Conservation (phyloP, 1,140 invertebrate genomes). For the Drosophila carrolli region DNA sequence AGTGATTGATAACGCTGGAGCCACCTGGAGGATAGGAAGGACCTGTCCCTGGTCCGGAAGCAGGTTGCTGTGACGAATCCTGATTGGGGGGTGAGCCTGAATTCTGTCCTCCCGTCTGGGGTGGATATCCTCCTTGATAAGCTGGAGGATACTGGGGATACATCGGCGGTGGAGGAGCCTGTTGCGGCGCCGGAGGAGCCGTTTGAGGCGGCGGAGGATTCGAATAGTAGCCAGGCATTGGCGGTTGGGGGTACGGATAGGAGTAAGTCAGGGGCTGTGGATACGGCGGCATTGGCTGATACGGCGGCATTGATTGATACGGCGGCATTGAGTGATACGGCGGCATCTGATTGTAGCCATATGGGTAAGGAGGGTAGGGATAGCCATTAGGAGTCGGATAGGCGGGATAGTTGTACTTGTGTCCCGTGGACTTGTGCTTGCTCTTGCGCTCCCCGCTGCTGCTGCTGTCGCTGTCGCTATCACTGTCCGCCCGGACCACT, state of each 20-base stretch:
- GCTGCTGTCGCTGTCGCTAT: conserved; percentile 39
- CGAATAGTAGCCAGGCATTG: conserved; percentile 14
- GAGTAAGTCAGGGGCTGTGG: too few relatives aligned
- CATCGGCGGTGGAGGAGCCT: conserved; percentile 6
- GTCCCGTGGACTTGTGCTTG: conserved; percentile 8
- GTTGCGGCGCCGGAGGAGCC: conserved; percentile 2
- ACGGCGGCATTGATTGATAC: conserved; percentile 11
- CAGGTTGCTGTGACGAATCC: background rate
- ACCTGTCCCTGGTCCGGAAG: conserved; percentile 4
- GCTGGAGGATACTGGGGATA: conserved; percentile 6
- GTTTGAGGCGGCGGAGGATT: background rate
- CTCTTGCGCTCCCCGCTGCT: conserved; percentile 30
- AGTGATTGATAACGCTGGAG: conserved; percentile 66
- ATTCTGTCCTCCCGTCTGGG: conserved; percentile 1
- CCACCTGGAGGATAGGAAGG: conserved; percentile 14
- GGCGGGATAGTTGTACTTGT: conserved; percentile 58
- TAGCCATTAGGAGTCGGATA: conserved; percentile 14
- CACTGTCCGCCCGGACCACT: conserved; percentile 38
- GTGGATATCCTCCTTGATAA: conserved; percentile 1
- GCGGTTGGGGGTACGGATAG: conserved; percentile 17
- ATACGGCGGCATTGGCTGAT: background rate
- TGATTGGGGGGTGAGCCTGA: conserved; percentile 9
- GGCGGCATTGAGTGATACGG: conserved; percentile 11
- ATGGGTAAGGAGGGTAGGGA: conserved; percentile 28
- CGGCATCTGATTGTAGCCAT: conserved; percentile 18